Conservation (phyloP, 2,797 vertebrate genomes). For the Mareca strepera region DNA sequence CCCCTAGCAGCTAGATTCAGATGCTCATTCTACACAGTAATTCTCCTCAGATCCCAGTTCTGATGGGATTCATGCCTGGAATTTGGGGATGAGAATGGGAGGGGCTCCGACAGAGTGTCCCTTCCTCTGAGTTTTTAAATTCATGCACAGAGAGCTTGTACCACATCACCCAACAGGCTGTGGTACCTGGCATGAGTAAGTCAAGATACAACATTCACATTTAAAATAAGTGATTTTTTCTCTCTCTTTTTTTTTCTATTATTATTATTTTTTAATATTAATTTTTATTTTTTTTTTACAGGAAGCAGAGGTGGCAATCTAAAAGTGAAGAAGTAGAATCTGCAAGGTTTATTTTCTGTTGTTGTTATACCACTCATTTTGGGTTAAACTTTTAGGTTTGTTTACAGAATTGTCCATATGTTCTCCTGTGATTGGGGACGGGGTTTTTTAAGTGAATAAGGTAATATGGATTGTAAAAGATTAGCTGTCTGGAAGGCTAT, state of each 20-base stretch:
- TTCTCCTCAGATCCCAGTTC: fast-evolving
- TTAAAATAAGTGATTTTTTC: neutral
- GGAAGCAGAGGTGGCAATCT: neutral
- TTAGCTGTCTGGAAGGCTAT: neutral
- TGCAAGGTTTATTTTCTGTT: neutral
- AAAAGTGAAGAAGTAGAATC: neutral
- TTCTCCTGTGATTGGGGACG: neutral
- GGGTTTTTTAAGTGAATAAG: neutral
- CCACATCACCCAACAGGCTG: neutral
- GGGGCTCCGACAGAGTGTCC: fast-evolving
- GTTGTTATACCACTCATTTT: neutral
- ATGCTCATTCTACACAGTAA: neutral
- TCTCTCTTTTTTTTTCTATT: neutral
- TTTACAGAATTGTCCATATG: neutral
- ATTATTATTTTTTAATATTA: too few species aligned
- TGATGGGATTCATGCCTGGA: neutral
- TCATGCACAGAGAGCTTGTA: neutral
- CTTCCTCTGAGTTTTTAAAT: neutral
- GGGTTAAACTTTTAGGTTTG: neutral
- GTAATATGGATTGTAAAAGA: neutral
- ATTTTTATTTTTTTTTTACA: neutral
- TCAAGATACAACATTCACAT: neutral
- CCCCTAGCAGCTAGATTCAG: neutral
- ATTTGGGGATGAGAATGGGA: fast-evolving
- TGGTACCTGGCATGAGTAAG: neutral